Base-by-base conservation (phyloP, 2,888 invertebrate species). In the Acanthosoma haemorrhoidale region DNA sequence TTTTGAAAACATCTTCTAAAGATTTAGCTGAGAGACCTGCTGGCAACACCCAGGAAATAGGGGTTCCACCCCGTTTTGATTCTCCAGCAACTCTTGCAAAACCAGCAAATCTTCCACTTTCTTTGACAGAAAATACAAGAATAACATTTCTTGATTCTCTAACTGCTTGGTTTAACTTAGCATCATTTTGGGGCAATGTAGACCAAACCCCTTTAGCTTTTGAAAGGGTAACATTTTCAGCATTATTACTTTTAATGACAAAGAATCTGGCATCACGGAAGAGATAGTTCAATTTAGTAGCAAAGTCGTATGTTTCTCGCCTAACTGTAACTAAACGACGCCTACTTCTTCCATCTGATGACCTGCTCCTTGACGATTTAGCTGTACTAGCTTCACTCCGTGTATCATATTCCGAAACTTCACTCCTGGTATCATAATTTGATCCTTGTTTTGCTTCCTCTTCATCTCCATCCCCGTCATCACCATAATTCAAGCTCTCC, bases 141-240 rank as follows among this genome's bases (percentile, higher is more conserved):
- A 98, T 84, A 6, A 98, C 96, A 83, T 97, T 98, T 77, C 94
- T 86, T 32, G 92, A 90, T 79, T 96, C 95, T 79, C 89, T 88
- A 77, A 89, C 96, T 0, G 97, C 96, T 82, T 94, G 92, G 82
- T 96, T 97, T 66, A 98, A 84, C 81, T 96, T 94, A 1, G 92
- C 89, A 83, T 98, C 97, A 81, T 98, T 98, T 80, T 95, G 94
- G 3, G 96, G 96, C 70, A 96, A 86, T 3, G 98, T 98, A 3
- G 97, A 96, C 98, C 97, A 98, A 4, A 97, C 96, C 73, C 93
- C 94, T 83, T 93, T 94, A 15, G 90, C 91, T 81, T 98, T 98
- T 1, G 96, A 94, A 71, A 98, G 80, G 36, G 91, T 90, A 66
- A 98, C 92, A 80, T 98, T 98, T 81, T 98, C 97, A 71, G 92